Evolutionary conservation across 2,113 vertebrate species (phyloP).

Genomic region (Apodemus sylvaticus): DNA sequence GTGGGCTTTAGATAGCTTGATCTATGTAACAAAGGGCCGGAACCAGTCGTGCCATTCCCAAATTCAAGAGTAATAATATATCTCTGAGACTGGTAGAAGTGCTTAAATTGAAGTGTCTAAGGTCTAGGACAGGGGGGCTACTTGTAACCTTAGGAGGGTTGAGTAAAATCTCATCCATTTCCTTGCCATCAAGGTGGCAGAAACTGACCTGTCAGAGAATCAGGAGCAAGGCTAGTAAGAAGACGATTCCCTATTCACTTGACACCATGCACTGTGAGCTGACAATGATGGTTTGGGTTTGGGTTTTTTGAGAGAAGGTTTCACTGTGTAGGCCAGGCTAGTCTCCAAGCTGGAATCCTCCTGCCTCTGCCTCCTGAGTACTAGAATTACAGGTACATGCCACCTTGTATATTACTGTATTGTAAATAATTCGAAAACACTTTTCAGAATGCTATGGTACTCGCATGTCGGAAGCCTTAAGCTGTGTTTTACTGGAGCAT

Average conservation of each 20-base stretch:
- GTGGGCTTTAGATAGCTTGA: neutral
- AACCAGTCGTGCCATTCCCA: neutral
- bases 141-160: neutral
- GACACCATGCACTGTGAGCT: neutral
- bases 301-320: neutral
- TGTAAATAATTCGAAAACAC: neutral
- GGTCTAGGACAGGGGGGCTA: neutral
- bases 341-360: neutral
- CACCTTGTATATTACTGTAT: neutral
- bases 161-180: neutral
- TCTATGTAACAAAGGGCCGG: neutral
- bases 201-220: neutral
- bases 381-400: neutral
- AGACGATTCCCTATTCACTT: neutral
- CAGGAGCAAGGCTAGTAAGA: neutral
- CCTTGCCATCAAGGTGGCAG: neutral
- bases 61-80: neutral
- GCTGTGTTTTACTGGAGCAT: constrained; percentile 4
- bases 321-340: neutral
- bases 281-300: neutral
- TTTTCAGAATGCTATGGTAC: neutral
- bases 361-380: neutral
- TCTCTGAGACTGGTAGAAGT: neutral
- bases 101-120: neutral
- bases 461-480: constrained; percentile 27